Evolutionary conservation across 2,797 vertebrate genomes (phyloP), one percentile per base, ranked within the genome.

Genomic region (Hyperoplus lanceolatus): DNA sequence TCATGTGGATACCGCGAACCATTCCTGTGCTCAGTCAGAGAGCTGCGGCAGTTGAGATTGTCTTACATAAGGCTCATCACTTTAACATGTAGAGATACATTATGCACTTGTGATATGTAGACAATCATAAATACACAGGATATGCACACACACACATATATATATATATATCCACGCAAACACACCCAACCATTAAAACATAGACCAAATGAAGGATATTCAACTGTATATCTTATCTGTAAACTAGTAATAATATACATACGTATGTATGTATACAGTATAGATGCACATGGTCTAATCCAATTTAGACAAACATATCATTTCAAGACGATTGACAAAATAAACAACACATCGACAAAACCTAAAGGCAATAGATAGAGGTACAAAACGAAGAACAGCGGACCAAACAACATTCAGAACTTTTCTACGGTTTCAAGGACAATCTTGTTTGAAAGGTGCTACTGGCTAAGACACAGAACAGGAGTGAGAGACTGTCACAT

Each of bases 11-110:
- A 81, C 50, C 88, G 88, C 73, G 80, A 76, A 86, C 77, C 61
- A 53, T 77, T 77, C 69, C 64, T 81, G 72, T 86, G 85, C 83
- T 88, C 81, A 57, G 77, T 84, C 76, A 77, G 74, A 86, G 86
- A 89, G 82, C 84, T 81, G 82, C 81, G 84, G 81, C 73, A 68
- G 75, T 67, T 73, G 67, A 92, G 91, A 94, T 95, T 95, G 91
- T 95, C 93, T 87, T 45, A 36, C 83, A 70, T 80, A 89, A 88
- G 82, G 85, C 76, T 86, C 48, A 59, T 85, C 66, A 83, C 77
- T 48, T 81, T 82, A 67, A 82, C 69, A 87, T 70, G 74, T 78
- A 81, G 50, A 75, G 70, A 87, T 72, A 85, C 75, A 73, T 29
- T 70, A 70, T 57, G 58, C 73, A 75, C 68, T 50, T 61, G 63